These are phyloP conservation scores for Spheniscus mendiculus DNA, from an alignment of 2,113 vertebrate species.

Conservation along the genomic window DNA sequence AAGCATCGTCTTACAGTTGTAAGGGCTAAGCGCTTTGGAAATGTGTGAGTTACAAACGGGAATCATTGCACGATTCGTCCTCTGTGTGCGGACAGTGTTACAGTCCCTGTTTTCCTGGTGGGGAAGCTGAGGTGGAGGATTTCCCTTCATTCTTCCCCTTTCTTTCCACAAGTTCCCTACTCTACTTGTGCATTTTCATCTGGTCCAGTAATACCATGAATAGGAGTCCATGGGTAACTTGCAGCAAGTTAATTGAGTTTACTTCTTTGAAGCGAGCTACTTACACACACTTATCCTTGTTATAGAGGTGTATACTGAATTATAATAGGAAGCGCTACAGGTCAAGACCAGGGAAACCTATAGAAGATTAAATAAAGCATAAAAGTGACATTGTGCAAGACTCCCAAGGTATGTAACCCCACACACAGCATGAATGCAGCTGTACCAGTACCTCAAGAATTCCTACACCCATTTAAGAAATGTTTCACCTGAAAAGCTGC, in stretches of 20 bases:
- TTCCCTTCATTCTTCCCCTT: background rate
- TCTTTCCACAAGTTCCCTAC: background rate
- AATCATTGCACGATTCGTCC: rapidly evolving
- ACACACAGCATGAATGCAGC: background rate
- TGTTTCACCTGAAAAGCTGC: background rate
- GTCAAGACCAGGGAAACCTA: background rate
- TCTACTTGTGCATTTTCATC: rapidly evolving
- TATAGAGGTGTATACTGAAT: background rate
- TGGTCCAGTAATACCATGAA: rapidly evolving
- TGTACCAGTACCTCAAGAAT: background rate
- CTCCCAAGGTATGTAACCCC: background rate
- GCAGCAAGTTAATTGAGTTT: background rate
- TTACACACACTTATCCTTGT: rapidly evolving
- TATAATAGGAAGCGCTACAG: background rate
- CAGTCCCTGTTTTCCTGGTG: background rate
- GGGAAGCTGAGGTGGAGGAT: background rate
- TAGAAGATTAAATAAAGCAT: background rate
- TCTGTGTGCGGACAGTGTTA: background rate
- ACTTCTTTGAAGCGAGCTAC: background rate
- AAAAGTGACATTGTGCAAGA: background rate
- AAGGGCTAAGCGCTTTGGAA: background rate
- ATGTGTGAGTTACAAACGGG: background rate
- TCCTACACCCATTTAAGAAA: background rate
- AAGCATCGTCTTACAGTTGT: background rate
- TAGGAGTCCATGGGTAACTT: background rate